Conservation (phyloP, 2,113 vertebrate genomes). For the Pseudonaja textilis region DNA sequence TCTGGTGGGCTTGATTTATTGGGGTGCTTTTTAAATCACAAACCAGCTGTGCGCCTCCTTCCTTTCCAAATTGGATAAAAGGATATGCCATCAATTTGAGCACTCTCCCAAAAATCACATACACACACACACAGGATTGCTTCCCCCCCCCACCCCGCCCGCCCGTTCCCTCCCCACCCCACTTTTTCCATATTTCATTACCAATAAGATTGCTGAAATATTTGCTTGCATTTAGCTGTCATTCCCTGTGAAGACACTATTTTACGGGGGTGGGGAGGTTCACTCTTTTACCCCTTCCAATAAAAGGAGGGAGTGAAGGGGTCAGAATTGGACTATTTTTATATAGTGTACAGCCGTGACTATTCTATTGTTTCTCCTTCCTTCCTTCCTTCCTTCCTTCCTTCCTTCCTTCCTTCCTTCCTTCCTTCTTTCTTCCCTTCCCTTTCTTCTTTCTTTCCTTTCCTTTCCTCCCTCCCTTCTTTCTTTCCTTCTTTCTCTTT, state of each 20-base stretch:
- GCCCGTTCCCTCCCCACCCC: conserved; percentile 9
- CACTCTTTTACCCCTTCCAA: background rate
- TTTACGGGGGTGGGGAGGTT: conserved; percentile 34
- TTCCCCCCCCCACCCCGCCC: conserved; percentile 47
- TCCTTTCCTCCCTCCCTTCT: no score
- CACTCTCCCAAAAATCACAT: background rate
- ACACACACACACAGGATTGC: background rate
- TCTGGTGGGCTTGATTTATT: conserved; percentile 66
- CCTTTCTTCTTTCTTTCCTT: no score
- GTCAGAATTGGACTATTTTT: background rate
- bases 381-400: no score
- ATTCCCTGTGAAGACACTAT: conserved; percentile 51
- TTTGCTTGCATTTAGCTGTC: conserved; percentile 53
- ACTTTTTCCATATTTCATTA: conserved; percentile 36
- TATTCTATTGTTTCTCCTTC: background rate
- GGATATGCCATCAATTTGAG: conserved; percentile 62
- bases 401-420: no score
- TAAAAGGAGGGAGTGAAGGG: background rate
- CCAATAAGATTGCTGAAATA: conserved; percentile 57
- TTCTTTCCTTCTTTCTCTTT: conserved; percentile 8
- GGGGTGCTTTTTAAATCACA: conserved; percentile 64
- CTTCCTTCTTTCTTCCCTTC: no score
- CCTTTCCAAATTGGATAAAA: conserved; percentile 66
- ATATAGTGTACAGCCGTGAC: background rate
- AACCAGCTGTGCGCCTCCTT: conserved; percentile 68